A percentile compares a stretch with the other conserved stretches of the same genome.
Conservation (phyloP, 2,113 vertebrate genomes). For the Saiga tatarica region DNA sequence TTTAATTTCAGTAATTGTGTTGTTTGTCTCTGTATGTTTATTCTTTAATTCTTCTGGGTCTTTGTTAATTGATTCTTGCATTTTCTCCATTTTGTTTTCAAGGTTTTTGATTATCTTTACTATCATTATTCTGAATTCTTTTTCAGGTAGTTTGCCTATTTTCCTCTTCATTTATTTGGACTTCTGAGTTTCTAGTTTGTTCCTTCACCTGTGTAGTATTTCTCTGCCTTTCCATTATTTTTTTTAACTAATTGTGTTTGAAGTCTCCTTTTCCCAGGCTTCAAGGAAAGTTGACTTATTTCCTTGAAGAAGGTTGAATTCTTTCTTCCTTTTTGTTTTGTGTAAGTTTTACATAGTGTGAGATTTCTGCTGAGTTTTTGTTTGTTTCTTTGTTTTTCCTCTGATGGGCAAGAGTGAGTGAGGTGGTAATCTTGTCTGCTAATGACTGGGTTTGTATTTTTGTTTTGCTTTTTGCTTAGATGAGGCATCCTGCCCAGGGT, state of each 20-base stretch:
- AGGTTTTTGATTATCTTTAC: neutral
- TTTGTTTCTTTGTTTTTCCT: neutral
- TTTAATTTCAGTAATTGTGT: neutral
- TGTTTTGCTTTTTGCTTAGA: neutral
- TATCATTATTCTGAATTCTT: neutral
- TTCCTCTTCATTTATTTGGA: neutral
- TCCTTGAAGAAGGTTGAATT: neutral
- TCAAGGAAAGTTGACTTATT: neutral
- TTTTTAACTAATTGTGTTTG: neutral
- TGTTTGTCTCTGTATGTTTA: neutral
- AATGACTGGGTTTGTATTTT: neutral
- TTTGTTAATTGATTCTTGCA: neutral
- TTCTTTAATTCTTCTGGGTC: neutral
- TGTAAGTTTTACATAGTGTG: neutral
- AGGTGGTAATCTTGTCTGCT: neutral
- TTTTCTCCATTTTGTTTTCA: neutral
- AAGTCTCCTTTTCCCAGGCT: neutral
- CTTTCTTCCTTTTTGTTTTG: neutral
- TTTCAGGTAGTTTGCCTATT: neutral
- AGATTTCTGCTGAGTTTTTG: neutral
- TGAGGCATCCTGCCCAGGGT: neutral
- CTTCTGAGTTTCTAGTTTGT: neutral
- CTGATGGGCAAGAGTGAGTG: neutral
- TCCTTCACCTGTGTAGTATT: neutral
- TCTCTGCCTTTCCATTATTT: neutral